A percentile compares a stretch with the other conserved stretches of the same genome.
These are phyloP conservation scores for Ophraella communa DNA, from an alignment of 2,888 invertebrate species.

Conservation along the genomic window DNA sequence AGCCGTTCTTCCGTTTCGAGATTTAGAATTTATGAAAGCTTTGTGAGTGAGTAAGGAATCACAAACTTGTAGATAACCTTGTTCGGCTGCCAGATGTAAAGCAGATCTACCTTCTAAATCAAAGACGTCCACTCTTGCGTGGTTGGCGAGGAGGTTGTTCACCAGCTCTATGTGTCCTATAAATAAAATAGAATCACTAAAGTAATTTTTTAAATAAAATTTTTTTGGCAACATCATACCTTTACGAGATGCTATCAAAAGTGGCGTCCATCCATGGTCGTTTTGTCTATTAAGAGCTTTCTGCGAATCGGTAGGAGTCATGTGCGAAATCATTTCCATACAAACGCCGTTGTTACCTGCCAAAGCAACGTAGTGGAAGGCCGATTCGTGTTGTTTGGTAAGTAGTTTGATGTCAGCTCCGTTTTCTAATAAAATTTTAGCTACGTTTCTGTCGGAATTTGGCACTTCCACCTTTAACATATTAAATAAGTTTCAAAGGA, in stretches of 20 bases:
- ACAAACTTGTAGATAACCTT: constrained; percentile 88
- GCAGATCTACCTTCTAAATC: constrained; percentile 96
- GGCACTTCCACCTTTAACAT: constrained; percentile 61
- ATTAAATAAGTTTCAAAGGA: too few species aligned
- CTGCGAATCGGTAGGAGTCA: constrained; percentile 89
- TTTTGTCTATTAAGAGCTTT: constrained; percentile 94
- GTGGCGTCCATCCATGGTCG: constrained; percentile 94
- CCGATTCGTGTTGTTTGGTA: constrained; percentile 90
- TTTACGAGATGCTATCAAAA: constrained; percentile 93
- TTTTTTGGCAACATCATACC: constrained; percentile 57
- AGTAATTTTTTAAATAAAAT: background rate
- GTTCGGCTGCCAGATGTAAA: constrained; percentile 92
- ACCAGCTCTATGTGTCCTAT: constrained; percentile 86
- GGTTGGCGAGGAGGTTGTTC: constrained; percentile 85
- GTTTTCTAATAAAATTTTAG: constrained; percentile 86
- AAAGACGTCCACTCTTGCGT: constrained; percentile 98
- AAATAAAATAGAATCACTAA: constrained; percentile 10
- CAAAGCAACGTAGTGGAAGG: constrained; percentile 93
- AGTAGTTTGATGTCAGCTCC: constrained; percentile 88
- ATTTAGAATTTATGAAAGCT: constrained; percentile 98
- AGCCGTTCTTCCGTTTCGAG: constrained; percentile 95
- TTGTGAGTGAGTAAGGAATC: constrained; percentile 91
- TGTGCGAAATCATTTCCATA: constrained; percentile 90
- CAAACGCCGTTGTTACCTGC: constrained; percentile 96
- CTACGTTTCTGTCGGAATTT: constrained; percentile 83